Evolutionary conservation across 2,888 invertebrate genomes (phyloP).

Genomic region (Drosophila cracens): DNA sequence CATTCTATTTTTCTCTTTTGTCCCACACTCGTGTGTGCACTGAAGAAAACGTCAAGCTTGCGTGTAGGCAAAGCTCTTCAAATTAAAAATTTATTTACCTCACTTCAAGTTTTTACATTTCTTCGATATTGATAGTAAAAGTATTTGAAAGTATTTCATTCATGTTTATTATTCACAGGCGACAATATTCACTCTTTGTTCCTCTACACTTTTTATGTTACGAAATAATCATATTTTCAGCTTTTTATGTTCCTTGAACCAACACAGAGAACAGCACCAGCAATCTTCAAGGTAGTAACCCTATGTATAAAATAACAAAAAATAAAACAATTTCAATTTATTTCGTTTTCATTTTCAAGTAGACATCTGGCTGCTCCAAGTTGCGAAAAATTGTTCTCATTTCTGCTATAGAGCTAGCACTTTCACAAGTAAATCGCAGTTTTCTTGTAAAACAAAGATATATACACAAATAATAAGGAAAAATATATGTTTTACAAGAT

Average conservation of each 20-base stretch:
- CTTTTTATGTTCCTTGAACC: no score
- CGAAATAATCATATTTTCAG: background rate
- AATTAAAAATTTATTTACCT: background rate
- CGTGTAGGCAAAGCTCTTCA: background rate
- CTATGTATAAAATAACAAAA: no score
- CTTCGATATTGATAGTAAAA: background rate
- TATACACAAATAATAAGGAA: background rate
- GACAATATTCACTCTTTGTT: background rate
- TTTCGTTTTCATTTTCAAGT: background rate
- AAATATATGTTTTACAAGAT: no score
- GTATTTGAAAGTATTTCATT: background rate
- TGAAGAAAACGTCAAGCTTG: background rate
- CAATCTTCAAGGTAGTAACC: no score
- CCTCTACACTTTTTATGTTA: background rate
- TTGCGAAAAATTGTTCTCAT: background rate
- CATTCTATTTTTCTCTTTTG: slow-evolving; percentile 4
- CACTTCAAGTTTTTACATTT: background rate
- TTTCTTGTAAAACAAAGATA: background rate
- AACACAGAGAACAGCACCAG: accelerated
- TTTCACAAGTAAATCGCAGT: background rate
- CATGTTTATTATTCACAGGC: background rate
- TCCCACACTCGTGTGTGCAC: background rate
- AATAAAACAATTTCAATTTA: background rate
- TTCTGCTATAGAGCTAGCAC: background rate
- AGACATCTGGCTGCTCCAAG: background rate